Conservation (phyloP, 2,797 vertebrate species). For the Mionectes olivaceus region DNA sequence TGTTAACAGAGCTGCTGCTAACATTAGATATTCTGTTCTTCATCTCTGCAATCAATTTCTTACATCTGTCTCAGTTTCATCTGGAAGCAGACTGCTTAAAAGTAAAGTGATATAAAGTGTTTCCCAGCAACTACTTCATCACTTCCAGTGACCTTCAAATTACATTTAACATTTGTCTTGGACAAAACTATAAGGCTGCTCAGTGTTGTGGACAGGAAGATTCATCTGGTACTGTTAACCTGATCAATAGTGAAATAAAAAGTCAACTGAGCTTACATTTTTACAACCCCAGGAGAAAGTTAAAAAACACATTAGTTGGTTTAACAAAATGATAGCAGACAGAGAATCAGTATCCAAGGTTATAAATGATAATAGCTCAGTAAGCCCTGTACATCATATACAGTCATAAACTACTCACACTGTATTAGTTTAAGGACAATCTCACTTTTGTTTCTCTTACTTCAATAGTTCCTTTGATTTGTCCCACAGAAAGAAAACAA, state of each 20-base stretch:
- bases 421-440: not conserved
- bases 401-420: not conserved
- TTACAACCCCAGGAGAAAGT: slow-evolving; percentile 51
- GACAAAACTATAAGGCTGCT: slow-evolving; percentile 28
- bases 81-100: slow-evolving; percentile 36
- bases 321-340: slow-evolving; percentile 54
- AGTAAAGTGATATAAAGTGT: slow-evolving; percentile 61
- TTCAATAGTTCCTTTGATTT: not conserved
- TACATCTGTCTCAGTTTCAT: slow-evolving; percentile 49
- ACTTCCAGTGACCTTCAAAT: slow-evolving; percentile 73
- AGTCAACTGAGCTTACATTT: slow-evolving; percentile 57
- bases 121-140: slow-evolving; percentile 58
- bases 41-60: slow-evolving; percentile 44
- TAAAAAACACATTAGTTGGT: slow-evolving; percentile 46
- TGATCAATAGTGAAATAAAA: slow-evolving; percentile 65
- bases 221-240: slow-evolving; percentile 60
- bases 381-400: not conserved
- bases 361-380: slow-evolving; percentile 9
- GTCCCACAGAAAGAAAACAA: not conserved
- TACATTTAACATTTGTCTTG: slow-evolving; percentile 62
- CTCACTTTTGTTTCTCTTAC: not conserved
- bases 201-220: slow-evolving; percentile 52
- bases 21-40: slow-evolving; percentile 17
- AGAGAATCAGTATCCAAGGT: slow-evolving; percentile 15
- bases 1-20: not conserved